These are phyloP conservation scores for Hyla sarda DNA, from an alignment of 2,113 vertebrate species.

Conservation along the genomic window DNA sequence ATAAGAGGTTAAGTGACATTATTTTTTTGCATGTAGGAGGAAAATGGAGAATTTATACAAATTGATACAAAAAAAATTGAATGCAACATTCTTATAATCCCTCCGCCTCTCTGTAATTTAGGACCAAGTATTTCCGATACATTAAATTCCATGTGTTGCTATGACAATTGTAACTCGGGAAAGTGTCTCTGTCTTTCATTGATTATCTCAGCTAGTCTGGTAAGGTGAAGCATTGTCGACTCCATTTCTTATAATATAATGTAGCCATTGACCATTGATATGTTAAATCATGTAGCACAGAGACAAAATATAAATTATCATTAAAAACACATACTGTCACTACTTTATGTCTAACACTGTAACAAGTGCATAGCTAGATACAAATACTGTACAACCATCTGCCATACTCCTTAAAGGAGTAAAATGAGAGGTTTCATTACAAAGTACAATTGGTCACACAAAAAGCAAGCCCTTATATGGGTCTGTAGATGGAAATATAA, in stretches of 20 bases:
- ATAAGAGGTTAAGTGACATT: background rate
- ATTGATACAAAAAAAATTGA: background rate
- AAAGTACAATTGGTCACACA: too few species aligned
- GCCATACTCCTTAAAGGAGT: too few species aligned
- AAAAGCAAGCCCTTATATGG: too few species aligned
- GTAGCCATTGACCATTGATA: background rate
- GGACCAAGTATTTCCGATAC: background rate
- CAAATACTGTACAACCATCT: too few species aligned
- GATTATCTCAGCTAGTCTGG: background rate
- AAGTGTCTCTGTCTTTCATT: background rate
- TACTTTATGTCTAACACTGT: background rate
- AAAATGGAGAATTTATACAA: background rate
- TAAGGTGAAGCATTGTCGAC: background rate
- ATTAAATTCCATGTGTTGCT: slow-evolving; percentile 2
- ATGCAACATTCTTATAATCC: background rate
- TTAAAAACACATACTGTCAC: background rate
- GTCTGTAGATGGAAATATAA: too few species aligned
- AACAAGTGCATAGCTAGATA: too few species aligned
- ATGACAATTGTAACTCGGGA: background rate
- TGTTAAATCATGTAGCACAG: background rate
- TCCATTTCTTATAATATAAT: background rate
- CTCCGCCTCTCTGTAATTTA: background rate
- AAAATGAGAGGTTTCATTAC: too few species aligned
- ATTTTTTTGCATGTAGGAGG: background rate
- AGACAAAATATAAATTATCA: background rate